Base-by-base conservation (phyloP, 2,797 vertebrate species). In the Chaetophractus vellerosus region DNA sequence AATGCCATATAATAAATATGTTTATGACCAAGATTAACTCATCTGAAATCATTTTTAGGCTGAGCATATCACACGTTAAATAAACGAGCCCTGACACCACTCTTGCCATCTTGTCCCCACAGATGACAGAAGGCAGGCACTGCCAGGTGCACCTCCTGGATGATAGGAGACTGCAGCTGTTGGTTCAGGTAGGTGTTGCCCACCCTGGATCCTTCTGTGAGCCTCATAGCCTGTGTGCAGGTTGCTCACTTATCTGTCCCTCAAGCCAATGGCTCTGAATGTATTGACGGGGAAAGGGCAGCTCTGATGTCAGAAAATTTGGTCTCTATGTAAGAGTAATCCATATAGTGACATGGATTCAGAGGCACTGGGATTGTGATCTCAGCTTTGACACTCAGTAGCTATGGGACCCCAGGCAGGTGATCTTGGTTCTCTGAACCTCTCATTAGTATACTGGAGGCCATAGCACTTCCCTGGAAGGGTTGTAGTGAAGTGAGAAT, bases 81-180 rank as follows among this genome's bases (percentile, higher is more conserved):
- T 28, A 63, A 66, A 45, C 1, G 4, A 1, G 24, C 19, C 45
- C 68, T 97, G 88, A 97, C 38, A 0, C n/a, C 31, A 0, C 63
- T 75, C n/a, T 68, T 31, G 10, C 36, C 69, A 0, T 94, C 66
- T 83, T 98, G 71, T 97, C 88, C 94, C 96, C 96, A 74, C 98
- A 99, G 99, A 99, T 99, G 99, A 99, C 99, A 48, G 99, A 99
- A 98, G 99, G 99, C 93, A 99, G 99, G 90, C 99, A 99, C 97
- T 99, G 99, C 98, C 99, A 99, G 98, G 98, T 99, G 93, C 99
- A 99, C 96, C 99, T 99, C 97, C 99, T 99, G 52, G 99, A 99
- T 97, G 99, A 99, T 97, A 99, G 99, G 97, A 99, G 99, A 96
- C 98, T 99, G 98, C 99, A 99, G 98, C 99, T 99, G 97, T 98